These are phyloP conservation scores for Hylaea fasciaria DNA, from an alignment of 2,888 invertebrate species.

Conservation along the genomic window DNA sequence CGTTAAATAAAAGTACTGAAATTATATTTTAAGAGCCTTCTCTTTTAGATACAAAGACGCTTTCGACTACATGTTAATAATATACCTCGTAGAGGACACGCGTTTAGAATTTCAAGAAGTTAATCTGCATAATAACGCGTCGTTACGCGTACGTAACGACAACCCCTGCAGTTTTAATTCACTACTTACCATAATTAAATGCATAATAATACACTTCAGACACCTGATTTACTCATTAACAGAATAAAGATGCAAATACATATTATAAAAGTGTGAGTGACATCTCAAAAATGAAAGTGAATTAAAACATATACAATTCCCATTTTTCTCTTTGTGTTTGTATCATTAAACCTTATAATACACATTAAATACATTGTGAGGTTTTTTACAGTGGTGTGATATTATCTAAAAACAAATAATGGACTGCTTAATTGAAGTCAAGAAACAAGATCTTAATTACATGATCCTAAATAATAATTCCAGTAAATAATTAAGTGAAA, in stretches of 20 bases:
- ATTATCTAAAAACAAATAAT: not conserved
- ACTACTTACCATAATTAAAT: not conserved
- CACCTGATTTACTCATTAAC: not conserved
- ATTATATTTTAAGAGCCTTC: not conserved
- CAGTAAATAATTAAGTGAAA: conserved; percentile 28
- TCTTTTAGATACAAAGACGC: not conserved
- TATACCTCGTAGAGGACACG: conserved; percentile 16
- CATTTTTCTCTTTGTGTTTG: too few species aligned
- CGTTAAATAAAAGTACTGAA: not conserved
- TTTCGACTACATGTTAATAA: conserved; percentile 1
- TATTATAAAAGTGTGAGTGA: not conserved
- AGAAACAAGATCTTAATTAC: conserved; percentile 5
- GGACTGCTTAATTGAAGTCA: conserved; percentile 1
- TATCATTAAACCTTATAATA: too few species aligned
- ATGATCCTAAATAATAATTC: conserved; percentile 18
- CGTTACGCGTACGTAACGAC: conserved; percentile 12
- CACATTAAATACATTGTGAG: too few species aligned
- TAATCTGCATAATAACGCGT: conserved; percentile 32
- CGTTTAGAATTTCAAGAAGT: conserved; percentile 37
- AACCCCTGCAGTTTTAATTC: conserved; percentile 14
- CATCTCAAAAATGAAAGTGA: not conserved
- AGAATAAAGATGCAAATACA: not conserved
- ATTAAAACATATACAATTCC: too few species aligned
- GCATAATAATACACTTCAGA: conserved; percentile 4
- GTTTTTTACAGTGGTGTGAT: too few species aligned